These are phyloP conservation scores for Apaloderma vittatum DNA, from an alignment of 2,113 vertebrate species.

Conservation along the genomic window DNA sequence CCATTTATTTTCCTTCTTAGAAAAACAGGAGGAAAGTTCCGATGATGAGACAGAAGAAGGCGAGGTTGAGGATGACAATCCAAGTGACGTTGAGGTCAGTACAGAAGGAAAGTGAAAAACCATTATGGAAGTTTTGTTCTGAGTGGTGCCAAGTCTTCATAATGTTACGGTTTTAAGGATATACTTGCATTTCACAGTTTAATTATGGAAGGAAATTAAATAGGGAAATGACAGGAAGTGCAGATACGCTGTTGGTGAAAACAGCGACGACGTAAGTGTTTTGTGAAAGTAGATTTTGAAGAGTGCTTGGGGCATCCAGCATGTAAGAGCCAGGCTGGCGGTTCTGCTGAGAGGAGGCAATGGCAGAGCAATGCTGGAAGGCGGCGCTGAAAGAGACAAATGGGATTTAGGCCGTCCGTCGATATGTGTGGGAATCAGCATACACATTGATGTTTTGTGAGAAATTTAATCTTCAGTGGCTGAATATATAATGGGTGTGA, in stretches of 20 bases:
- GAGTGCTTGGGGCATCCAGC: background rate
- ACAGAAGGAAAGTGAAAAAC: background rate
- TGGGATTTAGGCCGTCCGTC: background rate
- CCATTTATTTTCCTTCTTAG: conserved; percentile 62
- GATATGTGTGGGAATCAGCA: background rate
- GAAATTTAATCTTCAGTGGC: conserved; percentile 3
- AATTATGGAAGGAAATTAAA: background rate
- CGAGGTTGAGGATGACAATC: conserved; percentile 83
- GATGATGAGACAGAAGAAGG: conserved; percentile 88
- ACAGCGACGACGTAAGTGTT: background rate
- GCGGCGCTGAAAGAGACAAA: background rate
- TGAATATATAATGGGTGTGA: background rate
- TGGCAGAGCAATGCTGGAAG: background rate
- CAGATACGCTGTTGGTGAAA: background rate
- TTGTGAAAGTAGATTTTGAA: background rate
- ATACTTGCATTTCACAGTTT: background rate
- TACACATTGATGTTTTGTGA: background rate
- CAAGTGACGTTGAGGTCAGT: conserved; percentile 83
- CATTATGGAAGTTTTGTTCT: background rate
- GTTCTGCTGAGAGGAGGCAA: background rate
- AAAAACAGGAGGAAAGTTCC: conserved; percentile 83
- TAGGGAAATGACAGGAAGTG: background rate
- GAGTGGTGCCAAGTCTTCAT: background rate
- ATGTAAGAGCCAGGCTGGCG: background rate
- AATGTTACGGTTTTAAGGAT: background rate